phyloP scores from a whole-genome alignment of 2,113 vertebrate species.

The Rana temporaria region DNA sequence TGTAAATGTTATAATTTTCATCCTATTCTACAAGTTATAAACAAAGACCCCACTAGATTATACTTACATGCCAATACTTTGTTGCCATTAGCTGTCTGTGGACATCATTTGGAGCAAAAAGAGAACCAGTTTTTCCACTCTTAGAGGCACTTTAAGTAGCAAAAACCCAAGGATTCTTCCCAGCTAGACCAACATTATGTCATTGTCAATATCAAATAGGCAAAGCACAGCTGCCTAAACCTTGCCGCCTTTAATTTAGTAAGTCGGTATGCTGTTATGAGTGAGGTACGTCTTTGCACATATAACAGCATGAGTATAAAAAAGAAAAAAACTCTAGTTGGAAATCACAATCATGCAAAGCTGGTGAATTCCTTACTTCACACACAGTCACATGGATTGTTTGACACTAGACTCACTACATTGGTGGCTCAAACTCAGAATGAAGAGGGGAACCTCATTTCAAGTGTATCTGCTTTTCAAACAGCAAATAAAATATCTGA shows the following conservation, averaged over 20 bases:
- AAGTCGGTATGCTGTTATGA: neutral
- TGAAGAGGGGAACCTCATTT: neutral
- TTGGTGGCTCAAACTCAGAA: slow-evolving; percentile 6
- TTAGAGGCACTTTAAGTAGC: slow-evolving; percentile 52
- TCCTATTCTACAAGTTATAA: too few species aligned
- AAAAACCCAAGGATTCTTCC: slow-evolving; percentile 20
- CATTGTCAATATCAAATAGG: neutral
- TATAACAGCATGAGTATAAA: neutral
- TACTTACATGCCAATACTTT: too few species aligned
- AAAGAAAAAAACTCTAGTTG: neutral
- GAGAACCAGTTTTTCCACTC: slow-evolving; percentile 39
- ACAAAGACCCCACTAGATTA: too few species aligned
- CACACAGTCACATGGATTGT: slow-evolving; percentile 13
- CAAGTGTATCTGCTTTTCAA: neutral
- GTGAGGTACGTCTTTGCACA: slow-evolving; percentile 10
- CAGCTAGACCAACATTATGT: neutral
- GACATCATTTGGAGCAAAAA: slow-evolving; percentile 34
- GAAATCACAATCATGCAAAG: slow-evolving; percentile 15
- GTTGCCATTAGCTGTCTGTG: too few species aligned
- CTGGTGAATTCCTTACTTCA: slow-evolving; percentile 18
- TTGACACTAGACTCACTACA: slow-evolving; percentile 20
- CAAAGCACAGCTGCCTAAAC: slow-evolving; percentile 6
- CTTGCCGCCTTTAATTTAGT: neutral
- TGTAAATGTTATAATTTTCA: too few species aligned
- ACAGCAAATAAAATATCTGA: neutral